A percentile compares a stretch with the other conserved stretches of the same genome.
Evolutionary conservation across 2,797 vertebrate genomes (phyloP).

Genomic region (Enteromius thamalakanensis): DNA sequence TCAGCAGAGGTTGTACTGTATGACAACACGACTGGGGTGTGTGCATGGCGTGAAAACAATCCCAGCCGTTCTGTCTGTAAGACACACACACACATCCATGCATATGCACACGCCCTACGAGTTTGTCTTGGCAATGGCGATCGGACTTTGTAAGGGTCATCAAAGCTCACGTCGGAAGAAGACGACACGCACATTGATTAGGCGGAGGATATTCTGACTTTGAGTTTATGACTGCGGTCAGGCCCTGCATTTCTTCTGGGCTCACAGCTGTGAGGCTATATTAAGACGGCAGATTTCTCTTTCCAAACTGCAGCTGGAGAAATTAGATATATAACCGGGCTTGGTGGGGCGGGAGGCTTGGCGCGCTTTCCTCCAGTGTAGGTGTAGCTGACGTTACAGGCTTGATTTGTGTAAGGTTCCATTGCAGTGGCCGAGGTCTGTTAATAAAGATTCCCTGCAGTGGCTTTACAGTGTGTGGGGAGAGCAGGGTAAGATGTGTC

Average conservation of each 20-base stretch:
- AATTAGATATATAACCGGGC: constrained; percentile 54
- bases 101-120: constrained; percentile 5
- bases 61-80: constrained; percentile 40
- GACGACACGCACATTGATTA: constrained; percentile 43
- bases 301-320: constrained; percentile 57
- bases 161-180: constrained; percentile 46
- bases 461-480: background rate
- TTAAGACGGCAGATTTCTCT: constrained; percentile 54
- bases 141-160: constrained; percentile 49
- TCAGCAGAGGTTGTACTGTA: constrained; percentile 18
- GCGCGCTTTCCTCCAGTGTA: constrained; percentile 45
- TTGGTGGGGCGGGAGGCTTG: constrained; percentile 47
- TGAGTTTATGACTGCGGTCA: constrained; percentile 51
- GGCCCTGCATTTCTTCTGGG: constrained; percentile 51
- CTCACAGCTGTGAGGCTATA: constrained; percentile 62
- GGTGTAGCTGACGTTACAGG: constrained; percentile 54
- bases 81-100: background rate
- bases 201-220: constrained; percentile 51
- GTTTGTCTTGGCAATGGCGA: constrained; percentile 39
- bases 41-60: constrained; percentile 44
- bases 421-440: constrained; percentile 39
- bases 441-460: constrained; percentile 31
- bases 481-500: constrained; percentile 11
- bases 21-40: constrained; percentile 43
- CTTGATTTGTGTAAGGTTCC: constrained; percentile 53